These are phyloP conservation scores for human (Homo sapiens) DNA, from an alignment of 2,113 vertebrate species.

Conservation along the genomic window DNA sequence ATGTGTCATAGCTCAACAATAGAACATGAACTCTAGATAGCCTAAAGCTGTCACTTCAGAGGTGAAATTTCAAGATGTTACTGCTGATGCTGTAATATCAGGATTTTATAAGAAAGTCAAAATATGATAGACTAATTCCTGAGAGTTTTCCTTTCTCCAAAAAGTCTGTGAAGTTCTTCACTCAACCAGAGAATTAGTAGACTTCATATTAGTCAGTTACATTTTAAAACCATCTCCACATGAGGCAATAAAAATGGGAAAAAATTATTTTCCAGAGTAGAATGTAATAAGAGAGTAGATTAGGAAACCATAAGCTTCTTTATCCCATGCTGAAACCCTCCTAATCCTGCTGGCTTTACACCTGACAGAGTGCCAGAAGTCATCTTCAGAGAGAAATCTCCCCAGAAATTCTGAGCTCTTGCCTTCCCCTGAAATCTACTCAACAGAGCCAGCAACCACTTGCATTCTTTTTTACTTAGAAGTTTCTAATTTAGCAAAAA, in stretches of 20 bases:
- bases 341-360: background rate
- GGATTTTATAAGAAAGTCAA: background rate
- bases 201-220: background rate
- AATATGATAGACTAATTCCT: background rate
- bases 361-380: background rate
- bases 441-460: background rate
- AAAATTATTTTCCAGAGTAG: background rate
- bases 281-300: background rate
- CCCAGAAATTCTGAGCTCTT: background rate
- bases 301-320: conserved; percentile 2
- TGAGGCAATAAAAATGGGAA: background rate
- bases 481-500: background rate
- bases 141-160: background rate
- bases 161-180: background rate
- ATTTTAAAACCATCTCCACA: conserved; percentile 18
- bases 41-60: background rate
- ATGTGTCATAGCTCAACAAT: background rate
- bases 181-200: background rate
- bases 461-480: background rate
- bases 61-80: background rate
- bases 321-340: background rate
- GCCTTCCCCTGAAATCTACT: background rate
- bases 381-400: background rate
- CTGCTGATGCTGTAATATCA: background rate
- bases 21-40: background rate